Conservation (phyloP, 1,140 invertebrate species). For the Macrosteles quadrilineatus region DNA sequence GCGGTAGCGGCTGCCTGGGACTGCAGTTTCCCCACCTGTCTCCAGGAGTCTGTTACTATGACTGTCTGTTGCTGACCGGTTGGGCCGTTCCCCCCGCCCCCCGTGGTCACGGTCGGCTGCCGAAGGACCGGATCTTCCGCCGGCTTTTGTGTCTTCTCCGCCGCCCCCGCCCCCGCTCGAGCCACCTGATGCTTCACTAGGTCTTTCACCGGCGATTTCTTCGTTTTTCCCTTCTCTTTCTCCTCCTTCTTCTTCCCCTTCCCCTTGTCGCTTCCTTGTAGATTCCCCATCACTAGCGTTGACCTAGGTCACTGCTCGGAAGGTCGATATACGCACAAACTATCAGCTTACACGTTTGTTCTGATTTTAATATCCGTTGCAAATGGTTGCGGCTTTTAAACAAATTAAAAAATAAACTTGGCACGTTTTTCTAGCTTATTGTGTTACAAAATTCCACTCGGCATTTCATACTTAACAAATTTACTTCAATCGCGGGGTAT, state of each 20-base stretch:
- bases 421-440: too few species aligned
- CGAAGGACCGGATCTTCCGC: conserved; percentile 16
- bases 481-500: too few species aligned
- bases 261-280: conserved; percentile 12
- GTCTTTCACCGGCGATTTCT: conserved; percentile 31
- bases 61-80: not conserved
- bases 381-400: too few species aligned
- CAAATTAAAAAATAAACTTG: too few species aligned
- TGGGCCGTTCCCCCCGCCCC: conserved; percentile 10
- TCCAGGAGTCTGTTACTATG: conserved; percentile 28
- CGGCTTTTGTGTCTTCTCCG: conserved; percentile 17
- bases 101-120: conserved; percentile 1
- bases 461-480: too few species aligned
- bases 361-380: too few species aligned
- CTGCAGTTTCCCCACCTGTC: conserved; percentile 22
- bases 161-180: not conserved
- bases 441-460: too few species aligned
- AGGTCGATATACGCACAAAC: too few species aligned
- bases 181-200: conserved; percentile 23
- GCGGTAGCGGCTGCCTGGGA: not conserved
- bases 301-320: not conserved
- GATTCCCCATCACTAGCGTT: conserved; percentile 14
- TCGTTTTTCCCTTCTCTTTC: conserved; percentile 1
- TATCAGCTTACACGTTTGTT: too few species aligned
- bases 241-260: not conserved